phyloP scores from a whole-genome alignment of 2,888 invertebrate genomes.

The Cataglyphis albicans region DNA sequence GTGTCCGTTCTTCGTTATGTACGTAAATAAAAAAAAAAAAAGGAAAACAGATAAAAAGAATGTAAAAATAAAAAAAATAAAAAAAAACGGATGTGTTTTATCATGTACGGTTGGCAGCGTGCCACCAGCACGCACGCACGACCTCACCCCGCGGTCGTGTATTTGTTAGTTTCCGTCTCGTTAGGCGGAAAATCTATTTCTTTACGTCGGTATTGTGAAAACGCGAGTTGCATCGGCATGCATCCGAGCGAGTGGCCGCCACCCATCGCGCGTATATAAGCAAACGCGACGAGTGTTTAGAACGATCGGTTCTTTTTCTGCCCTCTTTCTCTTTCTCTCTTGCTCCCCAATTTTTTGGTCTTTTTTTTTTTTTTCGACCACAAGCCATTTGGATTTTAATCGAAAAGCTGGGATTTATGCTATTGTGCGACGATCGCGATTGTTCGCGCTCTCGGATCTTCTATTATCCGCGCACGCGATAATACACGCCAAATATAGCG shows the following conservation, averaged over 20 bases:
- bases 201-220: constrained; percentile 75
- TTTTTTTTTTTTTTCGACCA: constrained; percentile 25
- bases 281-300: constrained; percentile 62
- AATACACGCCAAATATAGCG: constrained; percentile 53
- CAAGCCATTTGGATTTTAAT: constrained; percentile 70
- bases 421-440: constrained; percentile 50
- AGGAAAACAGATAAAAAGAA: not conserved
- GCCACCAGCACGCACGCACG: constrained; percentile 80
- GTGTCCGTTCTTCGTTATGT: constrained; percentile 51
- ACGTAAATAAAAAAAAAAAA: not conserved
- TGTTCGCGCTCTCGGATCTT: constrained; percentile 53
- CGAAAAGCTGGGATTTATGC: constrained; percentile 62
- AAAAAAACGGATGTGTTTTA: constrained; percentile 77
- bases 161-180: constrained; percentile 83
- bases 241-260: constrained; percentile 43
- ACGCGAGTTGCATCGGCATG: constrained; percentile 46
- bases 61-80: not conserved
- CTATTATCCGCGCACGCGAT: constrained; percentile 53
- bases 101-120: constrained; percentile 79
- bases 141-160: constrained; percentile 75
- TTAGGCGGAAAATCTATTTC: constrained; percentile 84
- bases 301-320: constrained; percentile 7
- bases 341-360: not conserved
- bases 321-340: not conserved
- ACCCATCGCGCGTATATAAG: constrained; percentile 50